Percentiles rank a stretch among this genome's conserved stretches.
These are phyloP conservation scores for Sipha flava DNA, from an alignment of 1,140 invertebrate genomes.

Conservation along the genomic window DNA sequence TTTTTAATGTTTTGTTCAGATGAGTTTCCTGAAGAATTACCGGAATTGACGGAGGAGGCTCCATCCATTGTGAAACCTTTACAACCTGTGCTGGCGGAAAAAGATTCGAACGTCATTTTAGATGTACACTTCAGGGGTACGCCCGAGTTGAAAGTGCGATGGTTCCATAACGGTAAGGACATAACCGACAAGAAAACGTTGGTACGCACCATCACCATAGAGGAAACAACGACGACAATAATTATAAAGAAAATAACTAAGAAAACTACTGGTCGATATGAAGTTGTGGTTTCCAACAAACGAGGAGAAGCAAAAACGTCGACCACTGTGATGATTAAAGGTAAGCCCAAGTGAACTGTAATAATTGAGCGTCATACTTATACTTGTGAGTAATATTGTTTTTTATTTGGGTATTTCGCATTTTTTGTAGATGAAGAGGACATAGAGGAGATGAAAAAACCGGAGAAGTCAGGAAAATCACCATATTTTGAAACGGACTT, in stretches of 20 bases:
- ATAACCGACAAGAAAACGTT: slow-evolving; percentile 56
- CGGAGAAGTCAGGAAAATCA: background rate
- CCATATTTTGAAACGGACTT: slow-evolving; percentile 9
- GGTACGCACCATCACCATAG: slow-evolving; percentile 47
- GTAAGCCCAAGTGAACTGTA: slow-evolving; percentile 41
- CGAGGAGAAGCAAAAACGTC: slow-evolving; percentile 68
- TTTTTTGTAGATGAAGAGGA: background rate
- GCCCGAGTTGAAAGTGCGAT: slow-evolving; percentile 65
- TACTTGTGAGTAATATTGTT: no score
- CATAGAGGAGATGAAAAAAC: background rate
- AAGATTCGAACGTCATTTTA: slow-evolving; percentile 54
- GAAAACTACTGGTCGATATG: slow-evolving; percentile 74
- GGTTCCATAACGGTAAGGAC: slow-evolving; percentile 79
- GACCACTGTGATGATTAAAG: slow-evolving; percentile 56
- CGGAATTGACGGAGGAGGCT: slow-evolving; percentile 47
- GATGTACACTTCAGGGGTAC: slow-evolving; percentile 61
- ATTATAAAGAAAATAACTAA: slow-evolving; percentile 59
- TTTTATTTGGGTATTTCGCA: no score
- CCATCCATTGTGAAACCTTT: slow-evolving; percentile 62
- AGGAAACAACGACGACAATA: slow-evolving; percentile 58
- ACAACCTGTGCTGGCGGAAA: slow-evolving; percentile 54
- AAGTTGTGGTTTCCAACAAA: slow-evolving; percentile 65
- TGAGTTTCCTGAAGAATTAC: no score
- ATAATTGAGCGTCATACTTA: no score
- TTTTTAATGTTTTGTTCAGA: no score